phyloP scores from a whole-genome alignment of 2,113 vertebrate species.

The Pterocles orientalis region DNA sequence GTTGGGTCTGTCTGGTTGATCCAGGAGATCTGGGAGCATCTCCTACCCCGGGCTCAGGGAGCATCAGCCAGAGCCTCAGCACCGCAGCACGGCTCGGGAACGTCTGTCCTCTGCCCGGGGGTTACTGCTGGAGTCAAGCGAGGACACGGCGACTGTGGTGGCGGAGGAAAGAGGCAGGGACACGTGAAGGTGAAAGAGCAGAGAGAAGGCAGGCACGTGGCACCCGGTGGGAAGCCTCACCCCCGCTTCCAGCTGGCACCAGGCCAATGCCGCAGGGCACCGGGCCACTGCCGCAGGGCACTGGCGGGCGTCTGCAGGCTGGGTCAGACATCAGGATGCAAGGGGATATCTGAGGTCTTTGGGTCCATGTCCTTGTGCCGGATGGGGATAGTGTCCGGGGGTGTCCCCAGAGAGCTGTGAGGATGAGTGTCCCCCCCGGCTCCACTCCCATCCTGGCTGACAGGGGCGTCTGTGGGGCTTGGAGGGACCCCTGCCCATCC shows the following conservation, averaged over 20 bases:
- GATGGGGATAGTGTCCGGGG: neutral
- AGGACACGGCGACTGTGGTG: neutral
- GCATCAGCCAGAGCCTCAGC: neutral
- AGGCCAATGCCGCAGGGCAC: neutral
- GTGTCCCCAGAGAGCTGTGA: neutral
- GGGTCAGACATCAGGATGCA: neutral
- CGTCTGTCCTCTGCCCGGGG: neutral
- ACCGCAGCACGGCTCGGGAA: accelerated
- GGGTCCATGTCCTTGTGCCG: neutral
- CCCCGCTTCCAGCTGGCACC: neutral
- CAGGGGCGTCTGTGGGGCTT: accelerated
- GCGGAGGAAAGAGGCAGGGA: neutral
- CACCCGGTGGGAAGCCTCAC: neutral
- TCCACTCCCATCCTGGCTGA: neutral
- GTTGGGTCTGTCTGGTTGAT: neutral
- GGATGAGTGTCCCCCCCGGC: neutral
- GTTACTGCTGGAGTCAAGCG: constrained; percentile 23
- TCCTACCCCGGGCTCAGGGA: neutral
- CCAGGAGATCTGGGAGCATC: neutral
- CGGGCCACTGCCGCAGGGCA: too few relatives aligned
- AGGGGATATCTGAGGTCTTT: neutral
- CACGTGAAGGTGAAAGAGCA: neutral
- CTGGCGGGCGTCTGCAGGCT: neutral
- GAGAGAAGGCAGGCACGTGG: neutral
- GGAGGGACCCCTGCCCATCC: accelerated